Conservation (phyloP, 1,140 invertebrate species). For the Scylla paramamosain region DNA sequence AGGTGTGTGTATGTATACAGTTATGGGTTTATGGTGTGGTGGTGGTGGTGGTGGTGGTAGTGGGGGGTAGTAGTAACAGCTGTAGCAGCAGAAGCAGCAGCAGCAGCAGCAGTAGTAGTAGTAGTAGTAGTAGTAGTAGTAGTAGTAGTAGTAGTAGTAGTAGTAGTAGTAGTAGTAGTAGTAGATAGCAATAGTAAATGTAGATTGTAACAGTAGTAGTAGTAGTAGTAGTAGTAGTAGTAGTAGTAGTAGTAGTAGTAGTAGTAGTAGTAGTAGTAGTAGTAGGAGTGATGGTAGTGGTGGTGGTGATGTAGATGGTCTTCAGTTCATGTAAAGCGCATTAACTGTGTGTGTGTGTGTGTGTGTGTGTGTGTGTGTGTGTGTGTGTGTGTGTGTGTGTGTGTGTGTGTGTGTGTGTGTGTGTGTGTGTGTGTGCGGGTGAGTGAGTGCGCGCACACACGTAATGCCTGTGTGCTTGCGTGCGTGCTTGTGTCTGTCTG, state of each 20-base stretch:
- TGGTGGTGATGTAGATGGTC: neutral
- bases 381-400: conserved; percentile 48
- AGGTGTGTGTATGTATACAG: conserved; percentile 55
- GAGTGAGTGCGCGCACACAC: neutral
- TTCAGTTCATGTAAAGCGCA: neutral
- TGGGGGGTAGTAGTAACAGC: neutral
- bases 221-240: neutral
- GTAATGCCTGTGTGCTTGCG: neutral
- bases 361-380: conserved; percentile 44
- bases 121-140: neutral
- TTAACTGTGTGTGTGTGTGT: conserved; percentile 29
- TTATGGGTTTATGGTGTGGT: neutral
- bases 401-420: conserved; percentile 51
- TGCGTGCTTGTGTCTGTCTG: neutral
- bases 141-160: neutral
- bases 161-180: neutral
- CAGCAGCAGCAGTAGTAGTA: neutral
- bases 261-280: neutral
- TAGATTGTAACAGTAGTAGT: neutral
- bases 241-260: neutral
- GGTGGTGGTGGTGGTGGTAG: neutral
- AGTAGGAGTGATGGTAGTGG: neutral
- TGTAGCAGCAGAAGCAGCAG: neutral
- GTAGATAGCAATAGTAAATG: neutral
- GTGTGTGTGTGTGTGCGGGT: conserved; percentile 30